Evolutionary conservation across 2,797 vertebrate genomes (phyloP).

Genomic region (Ptychadena robeensis): DNA sequence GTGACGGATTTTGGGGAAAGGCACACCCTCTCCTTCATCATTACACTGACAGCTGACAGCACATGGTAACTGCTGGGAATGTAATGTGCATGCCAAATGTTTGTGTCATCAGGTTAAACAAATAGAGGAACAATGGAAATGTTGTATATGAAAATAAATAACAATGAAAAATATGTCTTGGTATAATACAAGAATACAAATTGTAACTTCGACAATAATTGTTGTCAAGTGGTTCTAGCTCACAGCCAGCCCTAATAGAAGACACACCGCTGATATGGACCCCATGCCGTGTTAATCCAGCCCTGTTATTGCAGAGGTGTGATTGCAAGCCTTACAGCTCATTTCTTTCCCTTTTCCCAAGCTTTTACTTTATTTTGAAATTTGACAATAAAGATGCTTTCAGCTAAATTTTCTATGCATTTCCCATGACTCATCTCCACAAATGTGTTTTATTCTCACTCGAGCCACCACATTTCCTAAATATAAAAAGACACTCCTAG

Average conservation of each 20-base stretch:
- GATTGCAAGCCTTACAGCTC: not conserved
- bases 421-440: conserved; percentile 27
- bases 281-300: not conserved
- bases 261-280: conserved; percentile 4
- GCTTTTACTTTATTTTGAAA: not conserved
- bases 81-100: conserved; percentile 23
- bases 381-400: conserved; percentile 20
- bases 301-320: not conserved
- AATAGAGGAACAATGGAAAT: not conserved
- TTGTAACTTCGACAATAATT: not conserved
- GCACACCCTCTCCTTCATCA: conserved; percentile 33
- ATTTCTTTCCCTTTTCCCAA: not conserved
- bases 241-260: not conserved
- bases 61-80: conserved; percentile 41
- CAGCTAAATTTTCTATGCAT: conserved; percentile 3
- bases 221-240: not conserved
- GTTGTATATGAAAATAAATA: not conserved
- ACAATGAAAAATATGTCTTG: no score
- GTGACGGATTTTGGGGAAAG: not conserved
- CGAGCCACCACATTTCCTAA: conserved; percentile 49
- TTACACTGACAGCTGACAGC: conserved; percentile 30
- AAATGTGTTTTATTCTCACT: conserved; percentile 23
- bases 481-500: conserved; percentile 42
- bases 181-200: not conserved
- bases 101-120: conserved; percentile 2